Base-by-base conservation (phyloP, 1,140 invertebrate species). In the Ladona fulva region DNA sequence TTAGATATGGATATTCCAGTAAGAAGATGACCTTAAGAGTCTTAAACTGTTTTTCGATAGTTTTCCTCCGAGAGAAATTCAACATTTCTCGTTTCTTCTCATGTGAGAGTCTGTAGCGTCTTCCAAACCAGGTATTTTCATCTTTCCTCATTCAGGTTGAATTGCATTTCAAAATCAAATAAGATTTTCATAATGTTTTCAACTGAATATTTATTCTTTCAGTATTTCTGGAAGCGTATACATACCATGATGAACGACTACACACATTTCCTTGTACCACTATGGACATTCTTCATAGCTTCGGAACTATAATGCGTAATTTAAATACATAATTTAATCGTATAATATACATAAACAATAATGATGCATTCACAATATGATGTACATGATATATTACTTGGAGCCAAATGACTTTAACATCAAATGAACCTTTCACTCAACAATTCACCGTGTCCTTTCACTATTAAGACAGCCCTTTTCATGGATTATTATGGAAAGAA, bases 281-380 rank as follows among this genome's bases (percentile, higher is more conserved):
- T 66, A 66, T 66, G 52, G 52, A 66, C 52, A 66, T 66, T 66
- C 52, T 66, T 66, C 52, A 66, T 66, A 66, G 52, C 52, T 66
- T 66, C 52, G 52, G 52, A 66, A 66, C 52, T 66, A 66, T 66
- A 16, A 66, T 66, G 52, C 52, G 52, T 66, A 66, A 37, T 66
- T 66, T 66, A 66, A 66, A 66, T 66, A 66, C 52, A 66, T 66
- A 66, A 66, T 66, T 66, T 66, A 66, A 66, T 66, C 52, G 52
- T 66, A 66, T 66, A 66, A 12, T 66, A 66, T 66, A 37, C 29
- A 66, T 66, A 66, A 66, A 66, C 52, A 66, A 66, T 66, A 66
- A 66, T 66, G 52, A 66, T 66, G 52, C 14, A 66, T 66, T 66
- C 52, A 66, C 52, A 66, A 66, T 66, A 66, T 66, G 52, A 66